phyloP scores from a whole-genome alignment of 2,113 vertebrate genomes.

The Morphnarchus princeps region DNA sequence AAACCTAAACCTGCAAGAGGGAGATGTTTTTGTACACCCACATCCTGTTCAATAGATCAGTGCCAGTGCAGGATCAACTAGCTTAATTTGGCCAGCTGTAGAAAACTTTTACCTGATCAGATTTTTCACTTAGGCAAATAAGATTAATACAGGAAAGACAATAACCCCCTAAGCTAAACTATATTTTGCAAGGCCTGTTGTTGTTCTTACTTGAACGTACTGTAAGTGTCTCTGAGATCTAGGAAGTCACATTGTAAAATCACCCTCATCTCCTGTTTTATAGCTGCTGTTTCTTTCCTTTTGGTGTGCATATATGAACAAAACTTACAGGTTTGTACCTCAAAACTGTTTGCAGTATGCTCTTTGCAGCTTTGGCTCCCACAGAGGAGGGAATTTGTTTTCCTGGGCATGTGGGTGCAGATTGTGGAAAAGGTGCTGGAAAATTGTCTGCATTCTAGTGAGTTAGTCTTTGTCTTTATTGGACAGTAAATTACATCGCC shows the following conservation, averaged over 20 bases:
- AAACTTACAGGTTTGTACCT: background rate
- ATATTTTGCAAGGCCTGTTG: accelerated
- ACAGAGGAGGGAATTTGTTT: background rate
- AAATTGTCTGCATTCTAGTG: background rate
- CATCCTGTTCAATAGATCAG: background rate
- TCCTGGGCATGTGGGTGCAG: background rate
- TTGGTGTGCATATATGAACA: background rate
- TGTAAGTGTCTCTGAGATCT: background rate
- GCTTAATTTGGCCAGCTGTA: background rate
- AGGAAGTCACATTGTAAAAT: background rate
- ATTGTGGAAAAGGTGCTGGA: background rate
- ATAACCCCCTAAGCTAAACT: background rate
- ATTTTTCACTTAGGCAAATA: background rate
- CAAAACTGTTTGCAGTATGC: background rate
- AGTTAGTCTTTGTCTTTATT: background rate
- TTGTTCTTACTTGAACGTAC: background rate
- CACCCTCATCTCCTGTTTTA: background rate
- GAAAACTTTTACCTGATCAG: background rate
- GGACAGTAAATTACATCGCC: background rate
- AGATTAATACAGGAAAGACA: background rate
- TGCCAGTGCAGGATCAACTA: background rate
- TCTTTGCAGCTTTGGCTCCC: background rate
- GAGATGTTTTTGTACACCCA: background rate
- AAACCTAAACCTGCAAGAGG: background rate
- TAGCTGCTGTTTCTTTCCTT: background rate